A percentile compares a stretch with the other conserved stretches of the same genome.
Evolutionary conservation across 2,888 invertebrate genomes (phyloP).

Genomic region (Meiosimyza platycephala): DNA sequence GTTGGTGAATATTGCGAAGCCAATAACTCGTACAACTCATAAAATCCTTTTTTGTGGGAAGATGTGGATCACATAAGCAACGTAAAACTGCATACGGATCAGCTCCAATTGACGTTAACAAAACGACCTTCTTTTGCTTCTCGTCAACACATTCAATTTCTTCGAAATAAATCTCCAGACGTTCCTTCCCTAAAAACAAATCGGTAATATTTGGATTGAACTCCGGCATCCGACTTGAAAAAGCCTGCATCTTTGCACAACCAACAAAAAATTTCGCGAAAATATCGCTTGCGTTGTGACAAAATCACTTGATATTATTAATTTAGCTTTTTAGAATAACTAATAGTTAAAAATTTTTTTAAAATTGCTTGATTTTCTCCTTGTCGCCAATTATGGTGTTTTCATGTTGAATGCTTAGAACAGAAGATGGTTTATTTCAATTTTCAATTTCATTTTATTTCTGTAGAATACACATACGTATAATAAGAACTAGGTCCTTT

Average conservation of each 20-base stretch:
- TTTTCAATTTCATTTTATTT: no score
- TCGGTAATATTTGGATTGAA: not conserved
- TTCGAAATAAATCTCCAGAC: slow-evolving; percentile 31
- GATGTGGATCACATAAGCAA: slow-evolving; percentile 32
- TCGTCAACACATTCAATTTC: slow-evolving; percentile 34
- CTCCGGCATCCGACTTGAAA: not conserved
- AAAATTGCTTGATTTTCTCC: no score
- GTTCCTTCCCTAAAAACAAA: slow-evolving; percentile 37
- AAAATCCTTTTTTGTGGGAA: slow-evolving; percentile 30
- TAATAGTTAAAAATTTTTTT: no score
- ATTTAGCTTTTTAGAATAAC: no score
- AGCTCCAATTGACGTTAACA: slow-evolving; percentile 36
- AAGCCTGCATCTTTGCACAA: not conserved
- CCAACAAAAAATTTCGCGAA: not conserved
- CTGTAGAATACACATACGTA: no score
- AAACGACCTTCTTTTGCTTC: slow-evolving; percentile 34
- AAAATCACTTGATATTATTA: not conserved
- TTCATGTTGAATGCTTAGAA: no score
- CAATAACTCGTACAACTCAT: slow-evolving; percentile 31
- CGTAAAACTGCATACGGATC: slow-evolving; percentile 29
- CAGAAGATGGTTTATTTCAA: no score
- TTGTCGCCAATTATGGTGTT: no score
- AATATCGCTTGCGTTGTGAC: not conserved
- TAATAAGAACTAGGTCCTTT: no score
- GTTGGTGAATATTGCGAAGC: slow-evolving; percentile 17